phyloP scores from a whole-genome alignment of 2,797 vertebrate genomes.

The Pantherophis alleghaniensis region DNA sequence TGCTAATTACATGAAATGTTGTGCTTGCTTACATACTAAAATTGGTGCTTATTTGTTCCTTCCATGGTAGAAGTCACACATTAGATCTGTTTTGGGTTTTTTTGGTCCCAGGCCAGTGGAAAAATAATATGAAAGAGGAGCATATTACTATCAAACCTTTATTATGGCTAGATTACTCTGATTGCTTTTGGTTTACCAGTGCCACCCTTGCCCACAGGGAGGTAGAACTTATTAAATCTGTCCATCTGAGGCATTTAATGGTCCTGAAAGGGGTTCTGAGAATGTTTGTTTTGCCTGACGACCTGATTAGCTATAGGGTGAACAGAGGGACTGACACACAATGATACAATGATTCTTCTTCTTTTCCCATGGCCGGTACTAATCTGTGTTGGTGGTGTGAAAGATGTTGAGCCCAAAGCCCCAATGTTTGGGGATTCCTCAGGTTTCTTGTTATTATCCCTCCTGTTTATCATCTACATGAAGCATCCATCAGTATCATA shows the following conservation, averaged over 20 bases:
- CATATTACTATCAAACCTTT: background rate
- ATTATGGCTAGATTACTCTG: background rate
- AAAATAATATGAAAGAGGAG: background rate
- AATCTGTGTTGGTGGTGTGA: background rate
- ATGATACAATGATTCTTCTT: background rate
- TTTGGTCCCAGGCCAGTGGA: background rate
- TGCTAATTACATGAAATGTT: constrained; percentile 12
- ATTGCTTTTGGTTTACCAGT: background rate
- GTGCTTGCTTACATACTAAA: background rate
- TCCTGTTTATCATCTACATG: background rate
- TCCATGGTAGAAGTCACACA: background rate
- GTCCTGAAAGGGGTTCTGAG: background rate
- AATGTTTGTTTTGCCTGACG: background rate
- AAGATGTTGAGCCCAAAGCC: background rate
- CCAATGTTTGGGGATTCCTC: background rate
- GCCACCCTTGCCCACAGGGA: background rate
- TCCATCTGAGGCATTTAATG: background rate
- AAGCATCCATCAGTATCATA: background rate
- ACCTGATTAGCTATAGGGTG: background rate
- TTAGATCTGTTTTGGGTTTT: background rate
- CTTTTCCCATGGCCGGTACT: background rate
- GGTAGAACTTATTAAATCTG: background rate
- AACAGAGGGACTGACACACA: background rate
- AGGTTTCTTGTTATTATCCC: background rate
- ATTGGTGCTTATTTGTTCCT: background rate